Conservation (phyloP, 2,888 invertebrate genomes). For the Rotaria magnacalcarata region DNA sequence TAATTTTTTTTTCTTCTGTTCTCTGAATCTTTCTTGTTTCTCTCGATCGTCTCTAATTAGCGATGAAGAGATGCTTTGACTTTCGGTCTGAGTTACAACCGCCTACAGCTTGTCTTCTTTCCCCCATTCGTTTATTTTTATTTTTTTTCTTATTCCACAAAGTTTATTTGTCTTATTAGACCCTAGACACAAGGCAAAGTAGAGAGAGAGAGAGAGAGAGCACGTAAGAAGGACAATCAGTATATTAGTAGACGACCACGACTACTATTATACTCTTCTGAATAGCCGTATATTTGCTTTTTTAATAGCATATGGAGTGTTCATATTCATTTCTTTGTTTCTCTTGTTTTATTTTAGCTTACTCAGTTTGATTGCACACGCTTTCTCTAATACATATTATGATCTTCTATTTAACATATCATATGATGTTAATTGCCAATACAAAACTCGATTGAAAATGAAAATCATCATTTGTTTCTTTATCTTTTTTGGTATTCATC, state of each 20-base stretch:
- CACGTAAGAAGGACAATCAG: constrained; percentile 16
- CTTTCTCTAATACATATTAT: not conserved
- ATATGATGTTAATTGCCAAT: not conserved
- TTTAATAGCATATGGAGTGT: not conserved
- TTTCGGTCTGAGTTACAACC: not conserved
- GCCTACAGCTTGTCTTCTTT: not conserved
- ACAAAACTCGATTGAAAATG: not conserved
- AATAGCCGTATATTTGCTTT: not conserved
- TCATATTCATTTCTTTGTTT: not conserved
- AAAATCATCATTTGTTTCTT: not conserved
- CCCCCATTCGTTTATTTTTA: not conserved
- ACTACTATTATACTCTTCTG: not conserved
- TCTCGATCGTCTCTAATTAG: constrained; percentile 26
- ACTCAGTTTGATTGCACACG: too few relatives aligned
- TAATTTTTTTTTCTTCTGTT: not conserved
- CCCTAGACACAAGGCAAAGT: not conserved
- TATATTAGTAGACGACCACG: not conserved
- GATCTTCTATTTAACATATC: not conserved
- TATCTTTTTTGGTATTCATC: not conserved
- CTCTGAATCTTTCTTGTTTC: not conserved
- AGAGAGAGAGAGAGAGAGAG: not conserved
- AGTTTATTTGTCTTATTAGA: constrained; percentile 30
- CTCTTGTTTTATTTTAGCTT: too few relatives aligned
- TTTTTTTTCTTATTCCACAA: not conserved
- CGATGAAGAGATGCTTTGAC: not conserved